A percentile compares a stretch with the other conserved stretches of the same genome.
phyloP scores from a whole-genome alignment of 2,797 vertebrate genomes.

The Pseudotriccus pelzelni region DNA sequence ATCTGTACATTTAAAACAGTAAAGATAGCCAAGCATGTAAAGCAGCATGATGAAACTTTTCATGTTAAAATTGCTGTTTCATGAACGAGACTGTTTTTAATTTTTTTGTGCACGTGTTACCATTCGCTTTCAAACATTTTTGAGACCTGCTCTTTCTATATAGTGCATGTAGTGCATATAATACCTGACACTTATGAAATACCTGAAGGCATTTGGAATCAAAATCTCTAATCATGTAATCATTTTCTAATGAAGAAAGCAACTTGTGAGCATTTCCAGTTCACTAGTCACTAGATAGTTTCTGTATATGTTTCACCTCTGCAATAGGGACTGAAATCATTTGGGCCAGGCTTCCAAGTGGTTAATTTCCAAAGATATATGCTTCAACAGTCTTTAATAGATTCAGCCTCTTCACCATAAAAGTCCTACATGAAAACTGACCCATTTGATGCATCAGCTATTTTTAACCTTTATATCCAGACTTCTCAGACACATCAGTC shows the following conservation, averaged over 20 bases:
- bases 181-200: neutral
- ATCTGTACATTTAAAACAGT: neutral
- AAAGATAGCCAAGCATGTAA: neutral
- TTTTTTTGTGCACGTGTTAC: neutral
- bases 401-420: constrained; percentile 3
- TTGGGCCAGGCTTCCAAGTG: neutral
- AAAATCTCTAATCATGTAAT: neutral
- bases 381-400: neutral
- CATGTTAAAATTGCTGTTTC: neutral
- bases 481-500: constrained; percentile 30
- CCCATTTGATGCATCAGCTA: constrained; percentile 18
- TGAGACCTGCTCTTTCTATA: neutral
- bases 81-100: neutral
- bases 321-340: neutral
- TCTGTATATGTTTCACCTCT: neutral
- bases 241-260: neutral
- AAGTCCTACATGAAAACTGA: constrained; percentile 48
- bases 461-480: constrained; percentile 55
- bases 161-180: neutral
- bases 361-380: constrained; percentile 26
- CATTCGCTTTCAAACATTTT: neutral
- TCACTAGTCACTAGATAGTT: neutral
- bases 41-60: neutral
- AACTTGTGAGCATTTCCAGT: neutral
- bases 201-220: neutral